Conservation (phyloP, 2,888 invertebrate species). For the Strigamia transsilvanica region DNA sequence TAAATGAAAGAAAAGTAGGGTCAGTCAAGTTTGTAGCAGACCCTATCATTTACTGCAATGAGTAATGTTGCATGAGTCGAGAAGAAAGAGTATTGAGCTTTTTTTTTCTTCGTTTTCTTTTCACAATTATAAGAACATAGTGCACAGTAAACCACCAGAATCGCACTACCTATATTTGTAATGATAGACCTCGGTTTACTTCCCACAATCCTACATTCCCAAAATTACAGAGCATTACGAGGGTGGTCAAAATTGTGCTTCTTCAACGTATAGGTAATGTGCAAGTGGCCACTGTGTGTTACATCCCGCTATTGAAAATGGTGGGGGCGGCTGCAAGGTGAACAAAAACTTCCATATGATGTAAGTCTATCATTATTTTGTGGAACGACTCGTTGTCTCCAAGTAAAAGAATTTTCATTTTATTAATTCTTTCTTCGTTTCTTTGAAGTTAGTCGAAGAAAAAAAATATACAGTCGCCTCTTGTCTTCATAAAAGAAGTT, state of each 20-base stretch:
- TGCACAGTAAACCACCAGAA: conserved; percentile 13
- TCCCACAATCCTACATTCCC: conserved; percentile 12
- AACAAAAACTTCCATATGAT: conserved; percentile 8
- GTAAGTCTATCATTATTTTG: conserved; percentile 14
- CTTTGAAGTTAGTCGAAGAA: not conserved
- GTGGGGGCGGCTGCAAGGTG: not conserved
- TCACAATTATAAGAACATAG: conserved; percentile 21
- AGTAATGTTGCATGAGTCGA: not conserved
- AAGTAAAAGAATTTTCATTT: conserved; percentile 32
- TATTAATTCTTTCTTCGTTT: conserved; percentile 22
- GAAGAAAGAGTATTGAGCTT: not conserved
- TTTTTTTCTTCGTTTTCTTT: not conserved
- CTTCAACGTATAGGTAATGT: conserved; percentile 1
- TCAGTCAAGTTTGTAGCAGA: not conserved
- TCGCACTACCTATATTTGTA: conserved; percentile 16
- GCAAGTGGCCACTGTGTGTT: conserved; percentile 13
- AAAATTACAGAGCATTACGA: conserved; percentile 9
- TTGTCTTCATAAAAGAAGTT: not conserved
- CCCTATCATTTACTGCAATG: not conserved
- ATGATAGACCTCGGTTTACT: conserved; percentile 1
- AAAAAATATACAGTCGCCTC: not conserved
- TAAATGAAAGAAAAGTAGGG: not conserved
- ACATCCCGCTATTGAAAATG: not conserved
- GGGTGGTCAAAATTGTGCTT: not conserved
- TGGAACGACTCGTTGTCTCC: conserved; percentile 18